Conservation (phyloP, 2,888 invertebrate genomes). For the Nymphalis urticae region DNA sequence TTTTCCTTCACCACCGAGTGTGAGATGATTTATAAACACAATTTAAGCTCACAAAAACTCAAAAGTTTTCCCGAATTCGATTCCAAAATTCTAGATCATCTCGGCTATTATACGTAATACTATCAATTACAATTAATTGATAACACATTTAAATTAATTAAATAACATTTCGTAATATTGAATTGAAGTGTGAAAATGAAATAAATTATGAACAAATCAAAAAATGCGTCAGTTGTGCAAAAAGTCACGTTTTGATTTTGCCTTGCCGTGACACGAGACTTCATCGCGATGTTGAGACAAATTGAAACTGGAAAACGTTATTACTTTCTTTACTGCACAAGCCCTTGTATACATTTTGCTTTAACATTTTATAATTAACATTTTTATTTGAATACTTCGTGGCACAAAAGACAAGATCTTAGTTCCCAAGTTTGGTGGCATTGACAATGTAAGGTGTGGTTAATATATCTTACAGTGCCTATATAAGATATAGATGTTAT, state of each 20-base stretch:
- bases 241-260: constrained; percentile 44
- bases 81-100: no score
- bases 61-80: no score
- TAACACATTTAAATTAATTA: not conserved
- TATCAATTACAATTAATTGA: not conserved
- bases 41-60: no score
- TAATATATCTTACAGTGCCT: no score
- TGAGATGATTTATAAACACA: no score
- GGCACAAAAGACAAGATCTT: no score
- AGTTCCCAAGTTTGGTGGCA: no score
- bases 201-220: not conserved
- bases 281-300: constrained; percentile 36
- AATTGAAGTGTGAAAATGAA: constrained; percentile 1
- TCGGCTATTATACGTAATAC: no score
- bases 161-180: not conserved
- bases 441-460: no score
- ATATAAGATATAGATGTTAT: no score
- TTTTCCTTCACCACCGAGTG: no score
- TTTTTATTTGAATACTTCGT: no score
- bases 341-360: not conserved
- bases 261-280: constrained; percentile 18
- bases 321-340: constrained; percentile 28
- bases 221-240: constrained; percentile 26
- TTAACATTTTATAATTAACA: not conserved
- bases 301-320: constrained; percentile 29